Base-by-base conservation (phyloP, 1,140 invertebrate genomes). In the Neodiprion virginianus region DNA sequence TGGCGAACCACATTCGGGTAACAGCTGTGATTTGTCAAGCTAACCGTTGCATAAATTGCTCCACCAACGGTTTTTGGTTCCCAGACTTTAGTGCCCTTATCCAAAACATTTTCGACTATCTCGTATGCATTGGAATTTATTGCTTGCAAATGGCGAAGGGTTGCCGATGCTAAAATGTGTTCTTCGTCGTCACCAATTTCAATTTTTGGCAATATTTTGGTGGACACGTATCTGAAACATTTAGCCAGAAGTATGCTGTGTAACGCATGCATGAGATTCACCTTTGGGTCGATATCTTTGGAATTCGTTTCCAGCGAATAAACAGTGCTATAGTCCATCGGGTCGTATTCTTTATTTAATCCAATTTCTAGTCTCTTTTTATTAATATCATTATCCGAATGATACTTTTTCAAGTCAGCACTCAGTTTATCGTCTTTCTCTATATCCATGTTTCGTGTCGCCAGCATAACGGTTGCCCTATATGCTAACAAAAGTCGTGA, bases 91-190 rank as follows among this genome's bases (percentile, higher is more conserved):
- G 78, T 84, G n/a, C 78, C 50, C 7, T 80, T 67, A 66, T 85
- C 79, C n/a, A 87, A 77, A 4, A 84, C 73, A 67, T 92, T 87
- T 75, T 92, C 90, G 21, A 90, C 89, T 21, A 93, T 89, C 79
- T 92, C 92, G 79, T 93, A 93, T 49, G 92, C 92, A 84, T 93
- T 93, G 79, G 92, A 93, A 28, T 91, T 90, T 47, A 91, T 85
- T 71, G 90, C 89, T 79, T 92, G 91, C 48, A 92, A 85, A 73
- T 92, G 90, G 5, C 89, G 86, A 7, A 93, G 81, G 50, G 90
- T 85, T 48, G 88, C 83, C 12, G 86, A 82, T 5, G 89, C 90
- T 28, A 91, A 74, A 9, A 83, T 28, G 4, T 82, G 79, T 50
- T 77, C 80, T 78, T 83, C 79, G 53, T 79, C 8, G 49, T 78